Evolutionary conservation across 2,113 vertebrate species (phyloP).

Genomic region (Brevimyrus niger): DNA sequence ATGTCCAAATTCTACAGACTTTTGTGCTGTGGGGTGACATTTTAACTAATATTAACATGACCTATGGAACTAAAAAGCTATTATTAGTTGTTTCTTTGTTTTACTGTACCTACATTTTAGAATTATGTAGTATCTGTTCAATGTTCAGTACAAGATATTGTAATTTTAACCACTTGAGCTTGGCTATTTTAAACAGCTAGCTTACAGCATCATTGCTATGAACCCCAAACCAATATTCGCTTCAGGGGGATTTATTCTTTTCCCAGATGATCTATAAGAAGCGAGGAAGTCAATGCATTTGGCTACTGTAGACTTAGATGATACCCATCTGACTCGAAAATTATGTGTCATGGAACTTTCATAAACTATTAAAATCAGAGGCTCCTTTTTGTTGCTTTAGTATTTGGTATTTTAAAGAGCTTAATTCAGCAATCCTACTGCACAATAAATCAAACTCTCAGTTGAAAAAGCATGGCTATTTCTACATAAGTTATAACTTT

Average conservation of each 20-base stretch:
- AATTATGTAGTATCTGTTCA: not conserved
- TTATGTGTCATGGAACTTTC: not conserved
- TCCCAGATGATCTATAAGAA: not conserved
- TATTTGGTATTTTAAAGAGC: not conserved
- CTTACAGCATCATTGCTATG: not conserved
- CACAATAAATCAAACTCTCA: not conserved
- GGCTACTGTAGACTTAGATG: not conserved
- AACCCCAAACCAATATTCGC: not conserved
- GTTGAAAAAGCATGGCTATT: not conserved
- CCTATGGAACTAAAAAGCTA: not conserved
- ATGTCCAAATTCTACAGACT: not conserved
- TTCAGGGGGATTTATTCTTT: not conserved
- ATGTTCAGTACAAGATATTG: not conserved
- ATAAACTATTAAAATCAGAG: not conserved
- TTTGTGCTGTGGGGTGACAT: not conserved
- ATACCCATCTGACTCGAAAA: not conserved
- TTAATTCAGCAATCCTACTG: not conserved
- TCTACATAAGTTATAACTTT: not conserved
- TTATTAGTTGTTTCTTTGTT: not conserved
- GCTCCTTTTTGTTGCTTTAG: not conserved
- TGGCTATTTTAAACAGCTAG: not conserved
- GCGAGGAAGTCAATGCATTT: not conserved
- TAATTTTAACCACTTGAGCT: not conserved
- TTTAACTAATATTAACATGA: not conserved
- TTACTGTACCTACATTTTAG: not conserved